Evolutionary conservation across 2,113 vertebrate genomes (phyloP), one percentile per base, ranked within the genome.

Genomic region (Gobius niger): DNA sequence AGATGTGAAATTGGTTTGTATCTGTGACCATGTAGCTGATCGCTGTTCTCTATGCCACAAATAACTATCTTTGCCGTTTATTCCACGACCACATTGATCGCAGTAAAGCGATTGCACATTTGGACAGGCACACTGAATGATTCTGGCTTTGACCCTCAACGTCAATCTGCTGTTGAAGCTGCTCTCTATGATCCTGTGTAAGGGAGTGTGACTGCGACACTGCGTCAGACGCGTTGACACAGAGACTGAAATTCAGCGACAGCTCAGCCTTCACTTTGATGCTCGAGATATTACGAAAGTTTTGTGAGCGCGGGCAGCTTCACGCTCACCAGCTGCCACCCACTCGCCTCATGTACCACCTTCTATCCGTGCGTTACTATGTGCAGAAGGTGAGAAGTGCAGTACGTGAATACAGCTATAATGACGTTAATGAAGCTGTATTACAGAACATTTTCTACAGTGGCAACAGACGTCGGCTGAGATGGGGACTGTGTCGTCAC

Each of bases 181-280:
- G 1, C 44, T 34, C n/a, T 47, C 57, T 81, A 78, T 72, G 53
- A 78, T 80, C 69, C 41, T 13, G 16, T 56, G 7, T 64, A 61
- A 71, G 68, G 42, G 65, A 62, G 51, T 51, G 44, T 47, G 16
- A 63, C 62, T 52, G 60, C 56, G 61, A 75, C 63, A 63, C 44
- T 53, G 68, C 14, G 19, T 76, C 40, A 68, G 56, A 11, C 62
- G 16, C 18, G 9, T n/a, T 47, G 47, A 42, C 34, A 59, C 63
- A 14, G 41, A 61, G 53, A 50, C 70, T 15, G 46, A 68, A 19
- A 15, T 71, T 70, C 41, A 19, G 65, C 71, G 44, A 61, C 19
- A 65, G 15, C 61, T 12, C 44, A 47, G 50, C n/a, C 16, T 12
- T 40, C 44, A 53, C 56, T 47, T 24, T 73, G 61, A 77, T 61